Conservation (phyloP, 2,113 vertebrate species). For the Epinephelus moara region DNA sequence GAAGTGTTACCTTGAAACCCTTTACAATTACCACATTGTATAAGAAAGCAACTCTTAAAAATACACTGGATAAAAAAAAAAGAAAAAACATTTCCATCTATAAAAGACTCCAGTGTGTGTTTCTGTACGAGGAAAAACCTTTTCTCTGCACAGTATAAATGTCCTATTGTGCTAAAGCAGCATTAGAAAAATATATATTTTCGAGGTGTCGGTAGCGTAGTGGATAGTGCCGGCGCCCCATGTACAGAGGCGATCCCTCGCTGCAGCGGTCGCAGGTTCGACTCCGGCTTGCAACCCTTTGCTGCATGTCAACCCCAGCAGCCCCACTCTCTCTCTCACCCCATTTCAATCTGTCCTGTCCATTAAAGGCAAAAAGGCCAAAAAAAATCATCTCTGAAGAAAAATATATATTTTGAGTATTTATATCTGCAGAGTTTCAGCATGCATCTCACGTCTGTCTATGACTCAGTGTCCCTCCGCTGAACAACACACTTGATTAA, state of each 20-base stretch:
- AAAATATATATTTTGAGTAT: neutral
- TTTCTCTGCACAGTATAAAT: neutral
- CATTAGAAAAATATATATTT: neutral
- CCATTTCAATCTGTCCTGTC: too few relatives aligned
- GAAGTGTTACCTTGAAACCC: constrained; percentile 7
- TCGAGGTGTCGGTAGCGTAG: too few relatives aligned
- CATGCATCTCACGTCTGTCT: neutral
- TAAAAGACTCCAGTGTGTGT: constrained; percentile 8
- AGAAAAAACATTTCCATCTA: neutral
- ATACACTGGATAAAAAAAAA: neutral
- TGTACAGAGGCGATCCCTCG: too few relatives aligned
- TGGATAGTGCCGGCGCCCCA: too few relatives aligned
- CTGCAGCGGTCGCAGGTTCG: too few relatives aligned
- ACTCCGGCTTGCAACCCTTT: too few relatives aligned
- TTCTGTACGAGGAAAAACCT: neutral
- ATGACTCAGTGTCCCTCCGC: neutral
- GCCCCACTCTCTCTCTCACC: too few relatives aligned
- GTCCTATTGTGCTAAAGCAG: neutral
- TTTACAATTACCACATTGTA: constrained; percentile 20
- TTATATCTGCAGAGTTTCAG: neutral
- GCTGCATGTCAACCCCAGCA: neutral
- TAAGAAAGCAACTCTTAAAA: neutral
- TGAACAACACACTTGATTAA: neutral
- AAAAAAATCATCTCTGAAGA: too few relatives aligned
- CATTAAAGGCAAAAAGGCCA: too few relatives aligned